Percentiles rank a stretch among this genome's conserved stretches.
Conservation (phyloP, 2,888 invertebrate genomes). For the Balanococcus diminutus region DNA sequence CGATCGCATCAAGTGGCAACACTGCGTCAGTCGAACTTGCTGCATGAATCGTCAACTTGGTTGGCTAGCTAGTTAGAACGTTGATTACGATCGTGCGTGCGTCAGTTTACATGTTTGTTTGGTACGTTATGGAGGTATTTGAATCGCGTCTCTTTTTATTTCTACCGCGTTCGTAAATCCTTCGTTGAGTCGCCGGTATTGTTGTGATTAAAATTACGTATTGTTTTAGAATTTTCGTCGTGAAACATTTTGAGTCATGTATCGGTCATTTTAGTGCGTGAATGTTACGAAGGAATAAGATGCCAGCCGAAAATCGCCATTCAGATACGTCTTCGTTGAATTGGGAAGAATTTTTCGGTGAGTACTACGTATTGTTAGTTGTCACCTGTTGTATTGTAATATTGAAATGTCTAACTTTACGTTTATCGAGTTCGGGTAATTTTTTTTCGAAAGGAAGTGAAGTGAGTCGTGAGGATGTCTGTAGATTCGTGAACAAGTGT, state of each 20-base stretch:
- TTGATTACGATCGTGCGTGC: background rate
- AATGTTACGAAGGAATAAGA: background rate
- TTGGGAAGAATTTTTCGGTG: constrained; percentile 54
- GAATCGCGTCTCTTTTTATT: background rate
- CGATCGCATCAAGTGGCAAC: background rate
- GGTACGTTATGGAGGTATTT: background rate
- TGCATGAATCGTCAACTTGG: background rate
- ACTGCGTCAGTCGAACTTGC: background rate
- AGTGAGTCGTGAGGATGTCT: background rate
- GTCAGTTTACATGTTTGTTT: background rate
- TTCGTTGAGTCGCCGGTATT: constrained; percentile 19
- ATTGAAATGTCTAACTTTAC: too few relatives aligned
- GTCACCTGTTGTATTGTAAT: background rate
- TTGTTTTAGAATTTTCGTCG: background rate
- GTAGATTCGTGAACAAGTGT: background rate
- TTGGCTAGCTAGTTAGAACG: background rate
- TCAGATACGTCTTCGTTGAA: constrained; percentile 43
- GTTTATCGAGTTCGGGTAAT: background rate
- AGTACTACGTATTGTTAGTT: background rate
- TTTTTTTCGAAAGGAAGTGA: background rate
- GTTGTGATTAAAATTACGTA: background rate
- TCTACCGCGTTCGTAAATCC: background rate
- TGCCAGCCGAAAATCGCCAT: constrained; percentile 49
- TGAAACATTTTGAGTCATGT: background rate
- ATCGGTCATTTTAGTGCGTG: background rate